Base-by-base conservation (phyloP, 1,140 invertebrate genomes). In the Cotesia chilonis region DNA sequence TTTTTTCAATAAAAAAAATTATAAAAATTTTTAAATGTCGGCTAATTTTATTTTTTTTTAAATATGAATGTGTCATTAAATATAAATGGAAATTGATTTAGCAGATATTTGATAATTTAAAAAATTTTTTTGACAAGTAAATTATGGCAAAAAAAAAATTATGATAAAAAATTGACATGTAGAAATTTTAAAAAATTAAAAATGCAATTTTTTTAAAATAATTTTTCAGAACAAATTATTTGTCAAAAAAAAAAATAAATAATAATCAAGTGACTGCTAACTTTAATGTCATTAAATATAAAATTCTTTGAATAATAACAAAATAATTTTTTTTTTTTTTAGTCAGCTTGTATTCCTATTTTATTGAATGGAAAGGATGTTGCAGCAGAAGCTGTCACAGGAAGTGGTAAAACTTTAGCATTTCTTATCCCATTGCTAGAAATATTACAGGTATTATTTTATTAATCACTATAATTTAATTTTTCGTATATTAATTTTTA, bases 321-420 rank as follows among this genome's bases (percentile, higher is more conserved):
- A 28, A 28, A 28, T 28, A 28, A 28, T 28, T 28, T 28, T 28
- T 28, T 28, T 28, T 28, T 28, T 28, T 28, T 68, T 36, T 88
- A 97, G 90, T 93, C 94, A 20, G 94, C 95, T 3, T 93, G 94
- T 73, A 98, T 99, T 80, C 97, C 97, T n/a, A 84, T 96, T 57
- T 89, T 99, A 68, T 80, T 98, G 17, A 91, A 90, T 38, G 93
- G 94, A 71, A 98, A 98, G 88, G 97, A 99, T 90, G 95, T 99
- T n/a, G 95, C 94, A 4, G 97, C 93, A 4, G 96, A 99, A 88
- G 97, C 97, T 37, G 95, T 98, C 0, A 99, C 97, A 20, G 97
- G 97, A 3, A 98, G 96, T 82, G 97, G 97, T 0, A 99, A 99
- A 88, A 99, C 97, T 0, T 83, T 99, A 59, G 96, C 96, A 0